Evolutionary conservation across 2,797 vertebrate species (phyloP).

Genomic region (Microchirus variegatus): DNA sequence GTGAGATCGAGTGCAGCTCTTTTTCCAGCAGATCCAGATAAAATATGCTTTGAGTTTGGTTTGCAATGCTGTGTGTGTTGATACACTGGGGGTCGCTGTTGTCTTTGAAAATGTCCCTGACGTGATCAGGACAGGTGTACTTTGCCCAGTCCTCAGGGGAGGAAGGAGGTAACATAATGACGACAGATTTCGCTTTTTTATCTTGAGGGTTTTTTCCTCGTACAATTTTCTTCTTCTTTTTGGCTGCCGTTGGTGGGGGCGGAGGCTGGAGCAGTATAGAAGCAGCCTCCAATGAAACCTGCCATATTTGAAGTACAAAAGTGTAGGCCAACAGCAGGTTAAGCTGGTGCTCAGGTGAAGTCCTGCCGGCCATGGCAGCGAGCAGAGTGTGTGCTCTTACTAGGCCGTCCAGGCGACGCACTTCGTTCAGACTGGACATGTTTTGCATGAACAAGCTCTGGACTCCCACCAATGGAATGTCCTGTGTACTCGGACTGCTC

Average conservation of each 20-base stretch:
- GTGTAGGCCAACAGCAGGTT: constrained; percentile 84
- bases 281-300: constrained; percentile 83
- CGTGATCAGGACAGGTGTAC: constrained; percentile 81
- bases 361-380: constrained; percentile 74
- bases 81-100: constrained; percentile 72
- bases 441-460: constrained; percentile 38
- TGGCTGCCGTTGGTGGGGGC: constrained; percentile 53
- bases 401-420: constrained; percentile 84
- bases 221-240: constrained; percentile 77
- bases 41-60: constrained; percentile 87
- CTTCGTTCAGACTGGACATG: constrained; percentile 74
- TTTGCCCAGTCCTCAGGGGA: constrained; percentile 84
- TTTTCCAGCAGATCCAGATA: constrained; percentile 85
- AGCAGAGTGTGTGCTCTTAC: constrained; percentile 83
- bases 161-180: constrained; percentile 66
- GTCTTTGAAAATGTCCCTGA: constrained; percentile 79
- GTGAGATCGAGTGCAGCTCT: constrained; percentile 81
- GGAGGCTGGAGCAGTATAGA: constrained; percentile 34
- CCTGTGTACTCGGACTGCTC: background rate
- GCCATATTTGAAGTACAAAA: constrained; percentile 85
- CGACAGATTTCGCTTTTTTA: constrained; percentile 66
- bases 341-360: constrained; percentile 72
- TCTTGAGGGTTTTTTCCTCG: constrained; percentile 65
- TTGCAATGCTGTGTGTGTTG: constrained; percentile 79
- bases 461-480: constrained; percentile 37